Conservation (phyloP, 2,113 vertebrate species). For the Columbina picui region DNA sequence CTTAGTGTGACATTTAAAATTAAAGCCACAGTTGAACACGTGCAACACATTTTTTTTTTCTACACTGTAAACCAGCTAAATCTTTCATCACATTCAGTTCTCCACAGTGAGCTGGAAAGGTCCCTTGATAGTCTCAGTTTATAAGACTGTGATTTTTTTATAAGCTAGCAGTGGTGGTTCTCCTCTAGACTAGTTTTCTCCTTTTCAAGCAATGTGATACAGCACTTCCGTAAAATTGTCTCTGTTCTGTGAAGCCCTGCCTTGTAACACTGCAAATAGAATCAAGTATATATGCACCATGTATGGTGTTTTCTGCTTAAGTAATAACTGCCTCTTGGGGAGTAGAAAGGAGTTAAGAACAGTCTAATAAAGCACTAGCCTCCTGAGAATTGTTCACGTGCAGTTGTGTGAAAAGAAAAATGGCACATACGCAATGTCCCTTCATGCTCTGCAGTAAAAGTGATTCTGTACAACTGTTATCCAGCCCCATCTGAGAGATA, state of each 20-base stretch:
- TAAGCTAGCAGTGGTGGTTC: not conserved
- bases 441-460: not conserved
- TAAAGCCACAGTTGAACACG: not conserved
- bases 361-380: not conserved
- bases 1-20: not conserved
- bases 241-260: not conserved
- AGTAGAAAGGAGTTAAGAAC: not conserved
- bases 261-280: not conserved
- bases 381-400: not conserved
- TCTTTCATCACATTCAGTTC: not conserved
- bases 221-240: not conserved
- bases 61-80: not conserved
- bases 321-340: not conserved
- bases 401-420: not conserved
- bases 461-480: not conserved
- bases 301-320: not conserved
- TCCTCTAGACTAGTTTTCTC: not conserved
- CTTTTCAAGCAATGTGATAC: not conserved
- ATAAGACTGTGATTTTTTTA: not conserved
- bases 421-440: not conserved
- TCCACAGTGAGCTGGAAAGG: not conserved
- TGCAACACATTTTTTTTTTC: not conserved
- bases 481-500: not conserved
- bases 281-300: not conserved
- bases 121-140: not conserved